A percentile compares a stretch with the other conserved stretches of the same genome.
phyloP scores from a whole-genome alignment of 2,888 invertebrate species.

The Pherbina coryleti region DNA sequence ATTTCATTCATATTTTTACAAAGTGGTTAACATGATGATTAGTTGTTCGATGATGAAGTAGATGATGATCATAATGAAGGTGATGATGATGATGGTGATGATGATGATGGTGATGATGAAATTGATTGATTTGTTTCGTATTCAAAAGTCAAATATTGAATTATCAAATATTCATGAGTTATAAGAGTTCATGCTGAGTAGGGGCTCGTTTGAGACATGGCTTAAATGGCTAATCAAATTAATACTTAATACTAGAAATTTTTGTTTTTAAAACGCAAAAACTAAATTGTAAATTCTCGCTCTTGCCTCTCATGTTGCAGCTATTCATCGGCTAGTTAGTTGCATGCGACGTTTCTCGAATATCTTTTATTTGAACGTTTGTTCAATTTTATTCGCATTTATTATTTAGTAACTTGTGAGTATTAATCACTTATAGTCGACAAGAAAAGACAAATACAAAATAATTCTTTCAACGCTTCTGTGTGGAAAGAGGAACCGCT shows the following conservation, averaged over 20 bases:
- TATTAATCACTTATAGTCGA: no score
- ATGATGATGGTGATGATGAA: not conserved
- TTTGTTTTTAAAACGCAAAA: constrained; percentile 12
- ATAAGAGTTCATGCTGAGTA: not conserved
- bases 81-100: constrained; percentile 4
- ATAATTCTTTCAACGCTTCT: no score
- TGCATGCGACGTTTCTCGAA: not conserved
- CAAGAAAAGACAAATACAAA: no score
- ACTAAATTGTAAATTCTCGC: not conserved
- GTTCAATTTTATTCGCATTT: not conserved
- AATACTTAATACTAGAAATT: not conserved
- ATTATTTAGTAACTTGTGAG: no score
- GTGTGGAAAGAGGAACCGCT: no score
- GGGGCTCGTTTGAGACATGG: not conserved
- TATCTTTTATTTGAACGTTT: not conserved
- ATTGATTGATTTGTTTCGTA: not conserved
- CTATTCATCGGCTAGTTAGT: not conserved
- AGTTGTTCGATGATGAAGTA: not conserved
- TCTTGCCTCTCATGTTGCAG: not conserved
- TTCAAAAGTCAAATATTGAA: not conserved
- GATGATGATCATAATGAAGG: no score
- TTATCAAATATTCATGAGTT: not conserved
- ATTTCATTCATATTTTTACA: constrained; percentile 20
- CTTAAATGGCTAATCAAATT: not conserved
- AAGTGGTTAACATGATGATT: not conserved